Base-by-base conservation (phyloP, 2,113 vertebrate species). In the Sturnus vulgaris region DNA sequence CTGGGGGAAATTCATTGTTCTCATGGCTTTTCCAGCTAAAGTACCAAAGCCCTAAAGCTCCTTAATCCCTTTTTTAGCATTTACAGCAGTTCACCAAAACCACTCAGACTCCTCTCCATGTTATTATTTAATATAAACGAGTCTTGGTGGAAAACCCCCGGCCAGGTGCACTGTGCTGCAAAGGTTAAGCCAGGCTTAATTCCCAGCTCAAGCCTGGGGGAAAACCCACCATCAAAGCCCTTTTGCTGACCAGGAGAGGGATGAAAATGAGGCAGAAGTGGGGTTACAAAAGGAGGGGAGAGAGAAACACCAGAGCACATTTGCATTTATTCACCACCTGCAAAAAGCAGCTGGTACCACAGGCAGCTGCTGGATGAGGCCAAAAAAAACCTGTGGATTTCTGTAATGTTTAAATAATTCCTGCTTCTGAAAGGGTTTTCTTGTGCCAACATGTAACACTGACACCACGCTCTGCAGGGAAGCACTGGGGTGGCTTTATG, bases 251-350 rank as follows among this genome's bases (percentile, higher is more conserved):
- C 92, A 87, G 79, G 57, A 92, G 46, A 0, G 0, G 46, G 52
- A 88, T 37, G 53, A 61, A 90, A 92, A 90, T 5, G 46, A 90
- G 71, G 57, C 49, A 79, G 19, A 3, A 46, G 55, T 3, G 1
- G 42, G 50, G 88, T 77, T 77, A 57, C 55, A 80, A 93, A 87
- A 82, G 18, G 63, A 94, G 68, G 50, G n/a, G 57, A 77, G 71
- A 69, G 90, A 73, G 72, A 92, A 93, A 73, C 76, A 73, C 75
- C 79, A 69, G 22, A 89, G 59, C 75, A 82, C 4, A 11, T 86
- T 69, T 56, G 49, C 64, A 59, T 93, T 91, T 82, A 93, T 80
- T 69, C 83, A 91, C 60, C 83, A 93, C 72, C 93, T 83, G 57
- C 65, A 86, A 92, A 88, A 95, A 88, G 63, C 88, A 93, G 87